phyloP scores from a whole-genome alignment of 2,888 invertebrate genomes.

The Camponotus fellah region DNA sequence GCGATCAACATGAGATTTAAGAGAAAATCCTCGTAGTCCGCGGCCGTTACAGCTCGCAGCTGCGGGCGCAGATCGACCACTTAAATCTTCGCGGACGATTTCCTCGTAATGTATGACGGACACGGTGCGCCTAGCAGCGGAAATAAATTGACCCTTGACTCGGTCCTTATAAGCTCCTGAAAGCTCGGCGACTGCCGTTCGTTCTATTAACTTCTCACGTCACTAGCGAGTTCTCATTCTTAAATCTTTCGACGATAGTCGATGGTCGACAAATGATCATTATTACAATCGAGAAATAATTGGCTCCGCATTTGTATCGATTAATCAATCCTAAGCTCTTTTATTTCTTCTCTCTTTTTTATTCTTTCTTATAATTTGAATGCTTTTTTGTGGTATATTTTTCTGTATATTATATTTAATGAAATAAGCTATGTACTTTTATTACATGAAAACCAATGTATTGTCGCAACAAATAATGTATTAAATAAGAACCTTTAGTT shows the following conservation, averaged over 20 bases:
- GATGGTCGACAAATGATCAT: background rate
- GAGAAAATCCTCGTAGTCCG: constrained; percentile 60
- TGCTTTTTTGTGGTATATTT: background rate
- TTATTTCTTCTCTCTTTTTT: background rate
- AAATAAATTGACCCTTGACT: constrained; percentile 63
- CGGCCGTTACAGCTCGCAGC: constrained; percentile 37
- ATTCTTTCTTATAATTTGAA: background rate
- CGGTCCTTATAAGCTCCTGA: constrained; percentile 36
- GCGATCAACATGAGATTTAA: constrained; percentile 63
- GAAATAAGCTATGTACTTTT: background rate
- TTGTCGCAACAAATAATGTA: too few relatives aligned
- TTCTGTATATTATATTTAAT: background rate
- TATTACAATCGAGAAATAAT: background rate
- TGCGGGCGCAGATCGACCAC: constrained; percentile 45
- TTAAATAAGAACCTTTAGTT: too few relatives aligned
- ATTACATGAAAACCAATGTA: too few relatives aligned
- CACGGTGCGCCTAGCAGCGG: constrained; percentile 52
- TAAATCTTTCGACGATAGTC: constrained; percentile 10
- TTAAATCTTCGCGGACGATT: constrained; percentile 76
- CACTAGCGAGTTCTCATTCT: constrained; percentile 16
- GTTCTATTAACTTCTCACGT: constrained; percentile 38
- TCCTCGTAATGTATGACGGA: constrained; percentile 74
- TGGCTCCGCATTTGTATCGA: background rate
- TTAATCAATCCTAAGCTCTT: background rate
- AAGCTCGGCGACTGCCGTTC: constrained; percentile 23